phyloP scores from a whole-genome alignment of 2,888 invertebrate species.

The Shargacucullia verbasci region DNA sequence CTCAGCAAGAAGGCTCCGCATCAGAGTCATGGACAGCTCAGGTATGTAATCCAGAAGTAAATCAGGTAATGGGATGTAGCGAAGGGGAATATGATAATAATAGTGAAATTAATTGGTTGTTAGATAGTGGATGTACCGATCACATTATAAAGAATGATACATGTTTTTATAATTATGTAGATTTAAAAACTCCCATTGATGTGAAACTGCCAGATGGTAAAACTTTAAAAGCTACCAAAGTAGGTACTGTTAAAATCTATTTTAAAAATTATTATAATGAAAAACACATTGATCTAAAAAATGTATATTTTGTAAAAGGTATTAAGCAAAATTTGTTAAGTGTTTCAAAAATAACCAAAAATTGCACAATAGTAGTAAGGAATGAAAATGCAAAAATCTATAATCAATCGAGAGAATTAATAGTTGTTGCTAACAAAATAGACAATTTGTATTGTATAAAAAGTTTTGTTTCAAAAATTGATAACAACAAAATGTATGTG shows the following conservation, averaged over 20 bases:
- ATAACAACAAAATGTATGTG: slow-evolving; percentile 36
- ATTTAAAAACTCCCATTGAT: too few species aligned
- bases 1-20: slow-evolving; percentile 5
- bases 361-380: slow-evolving; percentile 17
- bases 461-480: slow-evolving; percentile 9
- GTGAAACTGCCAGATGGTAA: too few species aligned
- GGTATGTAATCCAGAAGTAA: too few species aligned
- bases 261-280: too few species aligned
- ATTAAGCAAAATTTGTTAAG: slow-evolving; percentile 51
- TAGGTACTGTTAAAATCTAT: too few species aligned
- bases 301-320: too few species aligned
- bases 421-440: slow-evolving; percentile 36
- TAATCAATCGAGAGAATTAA: slow-evolving; percentile 37
- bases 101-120: slow-evolving; percentile 37
- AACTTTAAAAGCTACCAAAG: too few species aligned
- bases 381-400: slow-evolving; percentile 49
- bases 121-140: too few species aligned
- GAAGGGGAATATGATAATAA: slow-evolving; percentile 30
- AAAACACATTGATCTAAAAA: too few species aligned
- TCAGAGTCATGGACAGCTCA: slow-evolving; percentile 41
- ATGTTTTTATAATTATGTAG: slow-evolving; percentile 35
- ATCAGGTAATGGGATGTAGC: not conserved
- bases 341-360: slow-evolving; percentile 51
- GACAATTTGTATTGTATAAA: slow-evolving; percentile 8
- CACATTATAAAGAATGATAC: slow-evolving; percentile 33